Base-by-base conservation (phyloP, 2,888 invertebrate genomes). In the Leucania comma region DNA sequence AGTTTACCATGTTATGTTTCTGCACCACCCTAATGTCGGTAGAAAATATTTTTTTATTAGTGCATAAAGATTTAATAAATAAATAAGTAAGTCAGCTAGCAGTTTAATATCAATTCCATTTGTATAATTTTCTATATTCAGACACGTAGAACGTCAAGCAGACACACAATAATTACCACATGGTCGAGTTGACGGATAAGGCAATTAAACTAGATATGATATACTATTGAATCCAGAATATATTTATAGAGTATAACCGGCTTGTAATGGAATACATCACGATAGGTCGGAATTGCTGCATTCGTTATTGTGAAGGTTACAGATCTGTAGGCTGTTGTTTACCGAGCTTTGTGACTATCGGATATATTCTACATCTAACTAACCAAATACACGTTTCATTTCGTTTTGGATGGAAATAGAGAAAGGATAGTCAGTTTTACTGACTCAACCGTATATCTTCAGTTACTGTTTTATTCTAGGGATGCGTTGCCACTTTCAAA, bases 201-300 rank as follows among this genome's bases (percentile, higher is more conserved):
- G 77, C 69, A 76, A 81, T 77, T 76, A 62, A 69, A 69, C 63
- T 69, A 35, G 63, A 9, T 61, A 81, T 81, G 26, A 54, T 81
- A 69, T 61, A 51, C 61, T 24, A 81, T 63, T 29, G 26, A 5
- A 69, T 72, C 26, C 22, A 68, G 51, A 38, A 46, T 26, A 51
- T 29, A 42, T n/a, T n/a, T n/a, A n/a, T 42, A 5, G 42, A 54
- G 24, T 62, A 62, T 32, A 62, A 9, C 20, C 12, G 4, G 35
- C 46, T 48, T 62, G 51, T 54, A 56, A 60, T 59, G 50, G 75
- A 80, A 80, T 75, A 74, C 10, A 63, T 76, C 63, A 75, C 22
- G 29, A 62, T 63, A 61, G 59, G 29, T 51, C 62, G n/a, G 38
- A 32, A 54, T 56, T 46, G 3, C 17, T 56, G 78, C 24, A 69